These are phyloP conservation scores for Melanostigma gelatinosum DNA, from an alignment of 2,113 vertebrate genomes.

Conservation along the genomic window DNA sequence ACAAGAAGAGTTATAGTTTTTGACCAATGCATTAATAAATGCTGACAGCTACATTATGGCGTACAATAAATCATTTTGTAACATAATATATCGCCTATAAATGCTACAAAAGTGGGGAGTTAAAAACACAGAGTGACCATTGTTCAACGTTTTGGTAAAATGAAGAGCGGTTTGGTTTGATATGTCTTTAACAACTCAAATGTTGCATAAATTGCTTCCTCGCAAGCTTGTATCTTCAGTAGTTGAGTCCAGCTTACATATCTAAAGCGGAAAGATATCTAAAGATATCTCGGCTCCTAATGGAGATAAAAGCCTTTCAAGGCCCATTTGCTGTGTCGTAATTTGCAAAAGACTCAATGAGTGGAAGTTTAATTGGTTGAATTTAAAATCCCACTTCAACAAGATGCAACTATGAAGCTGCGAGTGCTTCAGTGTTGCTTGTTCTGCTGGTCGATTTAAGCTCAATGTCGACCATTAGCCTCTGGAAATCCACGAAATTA, in stretches of 20 bases:
- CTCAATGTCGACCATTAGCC: conserved; percentile 48
- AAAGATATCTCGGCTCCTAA: conserved; percentile 13
- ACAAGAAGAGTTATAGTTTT: not conserved
- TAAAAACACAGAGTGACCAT: not conserved
- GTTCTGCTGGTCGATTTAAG: conserved; percentile 53
- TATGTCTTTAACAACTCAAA: not conserved
- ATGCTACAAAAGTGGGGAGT: not conserved
- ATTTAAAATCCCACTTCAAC: conserved; percentile 41
- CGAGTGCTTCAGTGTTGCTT: conserved; percentile 32
- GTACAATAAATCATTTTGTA: not conserved
- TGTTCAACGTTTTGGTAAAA: not conserved
- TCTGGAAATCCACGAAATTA: conserved; percentile 3
- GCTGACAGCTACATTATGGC: not conserved
- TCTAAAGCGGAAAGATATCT: conserved; percentile 17
- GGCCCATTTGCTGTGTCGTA: conserved; percentile 41
- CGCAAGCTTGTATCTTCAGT: not conserved
- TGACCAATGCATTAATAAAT: not conserved
- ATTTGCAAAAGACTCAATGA: conserved; percentile 36
- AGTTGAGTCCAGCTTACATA: conserved; percentile 1
- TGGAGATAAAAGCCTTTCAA: conserved; percentile 38
- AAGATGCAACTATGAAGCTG: conserved; percentile 15
- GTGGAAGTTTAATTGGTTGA: conserved; percentile 43
- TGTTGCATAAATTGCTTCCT: not conserved
- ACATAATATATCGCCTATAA: not conserved
- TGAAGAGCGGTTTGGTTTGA: not conserved